Percentiles rank a stretch among this genome's conserved stretches.
phyloP scores from a whole-genome alignment of 2,888 invertebrate species.

The Psylliodes chrysocephalus region DNA sequence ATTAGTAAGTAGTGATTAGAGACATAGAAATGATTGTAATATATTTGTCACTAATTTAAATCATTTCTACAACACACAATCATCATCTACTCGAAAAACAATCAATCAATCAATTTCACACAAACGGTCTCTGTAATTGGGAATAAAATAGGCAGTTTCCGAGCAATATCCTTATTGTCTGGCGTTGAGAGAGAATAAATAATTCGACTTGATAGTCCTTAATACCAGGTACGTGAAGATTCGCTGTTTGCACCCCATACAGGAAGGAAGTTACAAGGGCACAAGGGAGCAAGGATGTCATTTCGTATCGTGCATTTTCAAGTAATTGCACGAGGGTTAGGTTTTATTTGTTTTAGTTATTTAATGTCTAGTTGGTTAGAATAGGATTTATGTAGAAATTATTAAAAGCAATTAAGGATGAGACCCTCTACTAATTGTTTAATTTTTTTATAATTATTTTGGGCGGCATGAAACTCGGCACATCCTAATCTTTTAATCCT shows the following conservation, averaged over 20 bases:
- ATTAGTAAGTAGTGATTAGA: too few relatives aligned
- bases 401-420: too few relatives aligned
- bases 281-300: conserved; percentile 29
- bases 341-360: conserved; percentile 12
- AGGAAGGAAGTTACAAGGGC: conserved; percentile 46
- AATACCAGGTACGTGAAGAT: conserved; percentile 47
- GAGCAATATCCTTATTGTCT: conserved; percentile 54
- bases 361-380: background rate
- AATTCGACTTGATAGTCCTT: conserved; percentile 46
- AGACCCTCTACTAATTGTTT: too few relatives aligned
- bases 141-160: conserved; percentile 52
- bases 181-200: conserved; percentile 41
- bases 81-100: conserved; percentile 7
- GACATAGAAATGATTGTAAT: too few relatives aligned
- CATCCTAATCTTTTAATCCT: too few relatives aligned
- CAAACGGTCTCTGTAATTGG: conserved; percentile 42
- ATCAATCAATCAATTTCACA: conserved; percentile 19
- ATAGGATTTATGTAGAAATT: background rate
- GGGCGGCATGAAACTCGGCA: too few relatives aligned
- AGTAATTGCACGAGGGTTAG: conserved; percentile 18
- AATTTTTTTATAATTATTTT: too few relatives aligned
- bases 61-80: background rate
- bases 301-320: conserved; percentile 24
- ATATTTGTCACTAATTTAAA: too few relatives aligned
- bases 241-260: conserved; percentile 42